Percentiles rank a stretch among this genome's conserved stretches.
Evolutionary conservation across 2,888 invertebrate species (phyloP).

Genomic region (Polymixis flavicincta): DNA sequence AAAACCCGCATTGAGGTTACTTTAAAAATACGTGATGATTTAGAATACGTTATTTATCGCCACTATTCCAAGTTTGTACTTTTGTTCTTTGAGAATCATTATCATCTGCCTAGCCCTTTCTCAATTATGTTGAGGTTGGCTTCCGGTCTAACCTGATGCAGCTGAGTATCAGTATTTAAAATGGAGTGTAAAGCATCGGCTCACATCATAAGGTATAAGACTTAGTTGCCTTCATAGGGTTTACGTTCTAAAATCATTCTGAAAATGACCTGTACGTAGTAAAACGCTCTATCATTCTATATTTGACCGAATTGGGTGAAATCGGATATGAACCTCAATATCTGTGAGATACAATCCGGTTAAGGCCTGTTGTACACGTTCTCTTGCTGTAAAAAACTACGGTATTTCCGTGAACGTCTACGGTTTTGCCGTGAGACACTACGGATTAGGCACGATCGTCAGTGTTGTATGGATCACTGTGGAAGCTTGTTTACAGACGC

Average conservation of each 20-base stretch:
- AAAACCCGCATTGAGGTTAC: too few species aligned
- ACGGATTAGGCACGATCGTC: background rate
- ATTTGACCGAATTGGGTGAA: slow-evolving; percentile 2
- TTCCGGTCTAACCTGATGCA: too few species aligned
- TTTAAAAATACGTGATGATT: background rate
- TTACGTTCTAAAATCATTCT: background rate
- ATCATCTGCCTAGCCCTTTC: too few species aligned
- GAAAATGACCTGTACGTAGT: slow-evolving; percentile 27
- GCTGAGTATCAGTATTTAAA: too few species aligned
- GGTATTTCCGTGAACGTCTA: background rate
- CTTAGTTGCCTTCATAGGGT: background rate
- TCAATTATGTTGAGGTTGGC: too few species aligned
- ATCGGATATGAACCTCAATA: slow-evolving; percentile 6
- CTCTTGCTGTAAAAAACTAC: background rate
- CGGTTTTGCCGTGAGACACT: background rate
- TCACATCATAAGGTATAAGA: background rate
- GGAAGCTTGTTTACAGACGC: background rate
- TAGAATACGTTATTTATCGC: too few species aligned
- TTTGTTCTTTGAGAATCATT: background rate
- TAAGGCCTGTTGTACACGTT: background rate
- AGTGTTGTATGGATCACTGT: background rate
- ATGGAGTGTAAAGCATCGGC: background rate
- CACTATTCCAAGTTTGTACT: background rate
- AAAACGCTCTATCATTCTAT: slow-evolving; percentile 14
- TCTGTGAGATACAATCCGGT: background rate